phyloP scores from a whole-genome alignment of 2,888 invertebrate species.

The Vanessa cardui region DNA sequence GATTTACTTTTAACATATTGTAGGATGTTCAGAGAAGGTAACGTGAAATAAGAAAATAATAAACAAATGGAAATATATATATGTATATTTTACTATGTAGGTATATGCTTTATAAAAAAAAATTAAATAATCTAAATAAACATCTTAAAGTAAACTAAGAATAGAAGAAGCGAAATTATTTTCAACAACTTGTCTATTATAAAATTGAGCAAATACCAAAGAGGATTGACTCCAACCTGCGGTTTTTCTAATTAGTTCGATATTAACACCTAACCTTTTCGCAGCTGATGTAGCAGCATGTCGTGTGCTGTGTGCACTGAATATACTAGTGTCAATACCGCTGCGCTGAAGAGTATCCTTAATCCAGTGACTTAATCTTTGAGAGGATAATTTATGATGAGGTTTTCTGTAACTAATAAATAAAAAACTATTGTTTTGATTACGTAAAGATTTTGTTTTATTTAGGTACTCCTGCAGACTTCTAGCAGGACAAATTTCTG shows the following conservation, averaged over 20 bases:
- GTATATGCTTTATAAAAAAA: neutral
- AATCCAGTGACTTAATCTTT: neutral
- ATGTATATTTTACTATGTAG: neutral
- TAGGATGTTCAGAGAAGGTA: neutral
- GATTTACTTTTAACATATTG: neutral
- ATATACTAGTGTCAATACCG: neutral
- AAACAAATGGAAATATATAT: neutral
- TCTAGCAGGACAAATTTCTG: neutral
- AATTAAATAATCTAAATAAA: neutral
- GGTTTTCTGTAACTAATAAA: slow-evolving; percentile 1
- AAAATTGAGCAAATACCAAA: neutral
- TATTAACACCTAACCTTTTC: neutral
- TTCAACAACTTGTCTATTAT: neutral
- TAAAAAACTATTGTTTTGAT: neutral
- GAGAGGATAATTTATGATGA: neutral
- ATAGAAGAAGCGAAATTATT: neutral
- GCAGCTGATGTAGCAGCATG: neutral
- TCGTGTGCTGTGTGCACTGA: neutral
- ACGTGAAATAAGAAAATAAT: neutral
- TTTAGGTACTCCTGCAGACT: neutral
- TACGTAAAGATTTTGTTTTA: neutral
- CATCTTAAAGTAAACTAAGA: neutral
- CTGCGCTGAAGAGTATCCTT: neutral
- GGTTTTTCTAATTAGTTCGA: neutral
- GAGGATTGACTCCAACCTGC: neutral